A percentile compares a stretch with the other conserved stretches of the same genome.
These are phyloP conservation scores for Mystacides longicornis DNA, from an alignment of 2,888 invertebrate genomes.

Conservation along the genomic window DNA sequence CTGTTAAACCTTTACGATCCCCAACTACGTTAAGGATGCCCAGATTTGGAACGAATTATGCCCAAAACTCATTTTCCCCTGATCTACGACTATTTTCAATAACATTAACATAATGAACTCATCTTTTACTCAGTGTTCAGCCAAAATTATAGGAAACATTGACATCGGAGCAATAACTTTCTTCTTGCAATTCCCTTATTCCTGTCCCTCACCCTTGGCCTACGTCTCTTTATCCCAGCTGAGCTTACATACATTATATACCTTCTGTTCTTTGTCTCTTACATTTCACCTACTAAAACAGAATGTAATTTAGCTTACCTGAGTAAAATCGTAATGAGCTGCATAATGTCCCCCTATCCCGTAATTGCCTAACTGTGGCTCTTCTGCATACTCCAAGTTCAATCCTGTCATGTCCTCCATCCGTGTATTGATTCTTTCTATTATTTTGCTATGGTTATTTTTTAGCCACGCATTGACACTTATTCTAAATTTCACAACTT, in stretches of 20 bases:
- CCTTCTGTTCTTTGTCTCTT: too few relatives aligned
- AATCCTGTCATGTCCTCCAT: constrained; percentile 83
- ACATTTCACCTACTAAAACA: background rate
- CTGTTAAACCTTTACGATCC: too few relatives aligned
- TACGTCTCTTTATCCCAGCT: too few relatives aligned
- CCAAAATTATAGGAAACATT: too few relatives aligned
- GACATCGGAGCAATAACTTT: background rate
- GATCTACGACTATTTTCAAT: too few relatives aligned
- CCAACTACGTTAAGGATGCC: too few relatives aligned
- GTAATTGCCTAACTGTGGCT: constrained; percentile 96
- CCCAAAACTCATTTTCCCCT: too few relatives aligned
- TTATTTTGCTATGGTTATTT: constrained; percentile 67
- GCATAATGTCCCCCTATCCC: constrained; percentile 98
- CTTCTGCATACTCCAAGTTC: constrained; percentile 64
- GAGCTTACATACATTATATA: too few relatives aligned
- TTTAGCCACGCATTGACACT: constrained; percentile 96
- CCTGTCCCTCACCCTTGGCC: too few relatives aligned
- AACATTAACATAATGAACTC: too few relatives aligned
- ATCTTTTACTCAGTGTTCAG: too few relatives aligned
- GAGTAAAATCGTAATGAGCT: constrained; percentile 85
- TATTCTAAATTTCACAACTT: constrained; percentile 84
- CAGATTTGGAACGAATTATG: too few relatives aligned
- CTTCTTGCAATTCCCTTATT: background rate
- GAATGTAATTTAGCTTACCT: background rate
- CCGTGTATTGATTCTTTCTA: constrained; percentile 67